A percentile compares a stretch with the other conserved stretches of the same genome.
phyloP scores from a whole-genome alignment of 2,113 vertebrate genomes.

The Microcebus tavaratra region DNA sequence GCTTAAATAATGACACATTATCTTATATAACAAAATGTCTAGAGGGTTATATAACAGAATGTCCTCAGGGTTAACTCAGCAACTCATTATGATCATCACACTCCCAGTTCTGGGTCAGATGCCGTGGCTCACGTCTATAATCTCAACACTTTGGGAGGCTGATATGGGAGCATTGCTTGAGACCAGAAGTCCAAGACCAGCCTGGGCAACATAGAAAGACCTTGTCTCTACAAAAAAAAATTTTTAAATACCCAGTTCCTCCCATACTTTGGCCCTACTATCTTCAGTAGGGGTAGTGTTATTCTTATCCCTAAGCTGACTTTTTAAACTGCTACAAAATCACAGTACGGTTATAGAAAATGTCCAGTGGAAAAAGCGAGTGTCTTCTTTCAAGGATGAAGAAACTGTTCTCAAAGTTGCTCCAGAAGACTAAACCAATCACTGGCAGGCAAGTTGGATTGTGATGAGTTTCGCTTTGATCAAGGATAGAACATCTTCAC shows the following conservation, averaged over 20 bases:
- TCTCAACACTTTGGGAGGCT: too few relatives aligned
- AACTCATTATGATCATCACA: neutral
- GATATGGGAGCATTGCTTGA: too few relatives aligned
- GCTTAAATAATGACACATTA: neutral
- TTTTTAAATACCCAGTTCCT: neutral
- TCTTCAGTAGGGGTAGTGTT: neutral
- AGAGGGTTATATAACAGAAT: neutral
- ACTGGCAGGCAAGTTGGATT: neutral
- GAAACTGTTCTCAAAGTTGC: neutral
- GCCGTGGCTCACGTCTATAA: too few relatives aligned
- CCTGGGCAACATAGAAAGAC: too few relatives aligned
- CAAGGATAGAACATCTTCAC: neutral
- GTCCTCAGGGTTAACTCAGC: neutral
- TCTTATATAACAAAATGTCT: neutral
- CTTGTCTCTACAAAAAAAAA: too few relatives aligned
- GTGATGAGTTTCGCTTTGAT: neutral
- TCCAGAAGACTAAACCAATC: neutral
- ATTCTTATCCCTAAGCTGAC: neutral
- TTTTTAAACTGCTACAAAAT: neutral
- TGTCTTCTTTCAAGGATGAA: neutral
- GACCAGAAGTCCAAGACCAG: too few relatives aligned
- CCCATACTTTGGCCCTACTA: neutral
- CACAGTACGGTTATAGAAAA: neutral
- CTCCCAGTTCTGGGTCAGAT: neutral
- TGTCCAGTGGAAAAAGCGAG: neutral